Evolutionary conservation across 1,140 invertebrate species (phyloP), one percentile per base, ranked within the genome.

Genomic region (Bombus pyrosoma): DNA sequence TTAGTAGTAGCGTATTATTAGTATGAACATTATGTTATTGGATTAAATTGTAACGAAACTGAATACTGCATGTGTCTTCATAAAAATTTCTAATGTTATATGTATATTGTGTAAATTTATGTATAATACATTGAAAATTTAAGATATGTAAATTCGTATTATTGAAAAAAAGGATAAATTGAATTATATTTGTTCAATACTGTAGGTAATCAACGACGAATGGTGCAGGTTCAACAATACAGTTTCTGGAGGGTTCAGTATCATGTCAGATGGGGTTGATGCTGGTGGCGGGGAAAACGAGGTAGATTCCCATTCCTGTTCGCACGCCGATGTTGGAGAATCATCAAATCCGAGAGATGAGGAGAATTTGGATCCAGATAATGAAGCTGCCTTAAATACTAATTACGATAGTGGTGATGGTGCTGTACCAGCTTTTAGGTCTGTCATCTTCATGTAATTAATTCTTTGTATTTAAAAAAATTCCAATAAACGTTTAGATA

Each of bases 321-420:
- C 90, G 75, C 93, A 94, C 47, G 91, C 90, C 13, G 94, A 95
- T 87, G 86, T 91, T 68, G 94, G 93, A 37, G 94, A 95, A 87
- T 93, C 93, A 25, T 93, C 92, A 32, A 95, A 94, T 89, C 92
- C 93, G 62, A 91, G 93, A 77, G 94, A 95, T 88, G 95, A 95
- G 79, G 94, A 95, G 76, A 83, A 88, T 59, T 81, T 94, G 68
- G 94, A 95, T 88, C 92, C 92, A 59, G 95, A 95, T 90, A 95
- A 93, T 78, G 95, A 95, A 85, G 92, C 95, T 77, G 95, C 94
- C 77, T 95, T 96, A n/a, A 96, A 96, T 92, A 96, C 96, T n/a
- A 96, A 96, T 93, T 96, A 96, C 92, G 96, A 96, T 89, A 96
- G 96, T 82, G 94, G 96, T 79, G 96, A 96, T 91, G 96, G 96